These are phyloP conservation scores for Anodontia alba DNA, from an alignment of 2,888 invertebrate genomes.

Conservation along the genomic window DNA sequence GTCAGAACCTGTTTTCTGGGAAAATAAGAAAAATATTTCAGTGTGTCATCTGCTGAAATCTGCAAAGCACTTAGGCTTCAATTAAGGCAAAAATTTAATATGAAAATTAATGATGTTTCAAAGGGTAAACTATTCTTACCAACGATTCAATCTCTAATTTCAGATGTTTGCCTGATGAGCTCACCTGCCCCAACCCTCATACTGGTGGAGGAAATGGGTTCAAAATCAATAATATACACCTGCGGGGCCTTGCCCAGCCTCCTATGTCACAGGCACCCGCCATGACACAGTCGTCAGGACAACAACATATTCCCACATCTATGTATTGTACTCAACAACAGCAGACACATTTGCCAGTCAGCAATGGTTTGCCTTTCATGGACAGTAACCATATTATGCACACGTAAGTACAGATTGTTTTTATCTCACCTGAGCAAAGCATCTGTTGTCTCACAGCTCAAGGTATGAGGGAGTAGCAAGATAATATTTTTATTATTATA, in stretches of 20 bases:
- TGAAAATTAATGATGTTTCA: too few species aligned
- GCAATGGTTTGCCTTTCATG: conserved; percentile 37
- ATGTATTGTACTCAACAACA: conserved; percentile 53
- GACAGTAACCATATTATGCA: conserved; percentile 60
- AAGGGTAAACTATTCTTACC: too few species aligned
- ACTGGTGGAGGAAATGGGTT: conserved; percentile 50
- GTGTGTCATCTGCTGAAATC: too few species aligned
- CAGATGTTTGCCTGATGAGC: conserved; percentile 75
- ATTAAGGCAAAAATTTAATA: too few species aligned
- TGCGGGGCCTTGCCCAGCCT: conserved; percentile 44
- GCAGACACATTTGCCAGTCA: conserved; percentile 41
- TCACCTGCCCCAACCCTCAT: conserved; percentile 62
- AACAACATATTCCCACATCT: conserved; percentile 26
- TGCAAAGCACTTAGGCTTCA: too few species aligned
- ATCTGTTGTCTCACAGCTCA: too few species aligned
- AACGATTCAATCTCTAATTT: too few species aligned
- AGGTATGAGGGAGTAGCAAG: too few species aligned
- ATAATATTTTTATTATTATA: too few species aligned
- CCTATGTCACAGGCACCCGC: conserved; percentile 25
- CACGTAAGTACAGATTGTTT: conserved; percentile 47
- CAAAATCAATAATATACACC: conserved; percentile 54
- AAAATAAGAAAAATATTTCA: too few species aligned
- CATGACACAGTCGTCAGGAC: conserved; percentile 19
- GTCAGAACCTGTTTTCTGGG: too few species aligned
- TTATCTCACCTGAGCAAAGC: too few species aligned